phyloP scores from a whole-genome alignment of 2,888 invertebrate species.

The Baccha elongata region DNA sequence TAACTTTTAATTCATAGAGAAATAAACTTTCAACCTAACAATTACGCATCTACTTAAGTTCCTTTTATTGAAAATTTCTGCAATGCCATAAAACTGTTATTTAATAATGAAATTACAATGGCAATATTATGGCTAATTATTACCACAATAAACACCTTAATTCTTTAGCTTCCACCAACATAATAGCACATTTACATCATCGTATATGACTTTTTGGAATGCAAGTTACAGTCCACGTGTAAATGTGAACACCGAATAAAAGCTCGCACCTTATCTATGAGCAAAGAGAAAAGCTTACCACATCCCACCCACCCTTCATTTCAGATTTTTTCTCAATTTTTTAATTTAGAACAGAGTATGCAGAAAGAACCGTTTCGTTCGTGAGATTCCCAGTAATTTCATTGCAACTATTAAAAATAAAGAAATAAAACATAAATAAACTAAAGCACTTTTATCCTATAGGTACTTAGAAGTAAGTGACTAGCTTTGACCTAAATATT shows the following conservation, averaged over 20 bases:
- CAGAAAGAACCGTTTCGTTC: constrained; percentile 63
- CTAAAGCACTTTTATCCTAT: constrained; percentile 61
- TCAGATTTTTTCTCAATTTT: constrained; percentile 23
- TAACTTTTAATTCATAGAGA: too few species aligned
- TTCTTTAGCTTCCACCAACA: constrained; percentile 5
- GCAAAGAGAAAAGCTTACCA: constrained; percentile 47
- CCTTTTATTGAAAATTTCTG: background rate
- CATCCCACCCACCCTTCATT: constrained; percentile 6
- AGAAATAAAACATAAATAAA: constrained; percentile 39
- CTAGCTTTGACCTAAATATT: constrained; percentile 81
- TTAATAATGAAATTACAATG: constrained; percentile 10
- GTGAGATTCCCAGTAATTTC: constrained; percentile 54
- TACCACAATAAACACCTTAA: constrained; percentile 29
- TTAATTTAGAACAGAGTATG: constrained; percentile 50
- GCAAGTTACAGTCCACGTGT: constrained; percentile 48
- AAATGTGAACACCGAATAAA: constrained; percentile 28
- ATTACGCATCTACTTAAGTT: too few species aligned
- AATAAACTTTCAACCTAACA: too few species aligned
- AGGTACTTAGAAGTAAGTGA: constrained; percentile 80
- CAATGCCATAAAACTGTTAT: background rate
- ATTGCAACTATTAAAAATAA: constrained; percentile 21
- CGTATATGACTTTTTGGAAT: constrained; percentile 47
- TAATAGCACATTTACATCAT: background rate
- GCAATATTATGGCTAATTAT: constrained; percentile 29
- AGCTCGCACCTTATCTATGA: constrained; percentile 41